Base-by-base conservation (phyloP, 2,888 invertebrate species). In the Hofmannophila pseudospretella region DNA sequence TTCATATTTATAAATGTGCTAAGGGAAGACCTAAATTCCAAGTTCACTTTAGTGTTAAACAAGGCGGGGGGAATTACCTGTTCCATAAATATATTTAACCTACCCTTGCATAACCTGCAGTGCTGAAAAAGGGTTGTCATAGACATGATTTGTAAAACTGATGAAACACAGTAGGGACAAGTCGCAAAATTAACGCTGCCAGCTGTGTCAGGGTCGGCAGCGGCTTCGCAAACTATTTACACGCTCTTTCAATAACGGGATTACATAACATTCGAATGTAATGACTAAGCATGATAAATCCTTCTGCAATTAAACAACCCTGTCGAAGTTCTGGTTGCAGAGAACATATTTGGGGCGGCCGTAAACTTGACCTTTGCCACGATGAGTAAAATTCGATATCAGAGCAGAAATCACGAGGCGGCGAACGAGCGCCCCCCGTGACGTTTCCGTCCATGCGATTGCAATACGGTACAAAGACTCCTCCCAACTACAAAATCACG, bases 121-220 rank as follows among this genome's bases (percentile, higher is more conserved):
- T 16, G 5, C 5, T 16, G 16, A 5, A 16, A 16, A 16, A 16
- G 29, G 30, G 13, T 20, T 28, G 32, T 36, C 11, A 29, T 23
- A 56, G 49, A 42, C 42, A 39, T 48, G 47, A 52, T 58, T n/a
- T n/a, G n/a, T n/a, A n/a, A n/a, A n/a, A n/a, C n/a, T n/a, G n/a
- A n/a, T n/a, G n/a, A n/a, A n/a, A n/a, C n/a, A n/a, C n/a, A n/a
- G n/a, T n/a, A n/a, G n/a, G n/a, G n/a, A n/a, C 42, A 43, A 45
- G 44, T 50, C 51, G 47, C 51, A 47, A 58, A 67, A 59, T 54
- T 42, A 54, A 47, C 50, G 54, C 59, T 78, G 81, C 84, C 81
- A 84, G 81, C 56, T 80, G 54, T 77, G 82, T 84, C 84, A 81
- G 71, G 82, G 82, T 70, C 74, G 52, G 51, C 43, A 64, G 57